phyloP scores from a whole-genome alignment of 2,888 invertebrate species.

The Choreutis nemorana region DNA sequence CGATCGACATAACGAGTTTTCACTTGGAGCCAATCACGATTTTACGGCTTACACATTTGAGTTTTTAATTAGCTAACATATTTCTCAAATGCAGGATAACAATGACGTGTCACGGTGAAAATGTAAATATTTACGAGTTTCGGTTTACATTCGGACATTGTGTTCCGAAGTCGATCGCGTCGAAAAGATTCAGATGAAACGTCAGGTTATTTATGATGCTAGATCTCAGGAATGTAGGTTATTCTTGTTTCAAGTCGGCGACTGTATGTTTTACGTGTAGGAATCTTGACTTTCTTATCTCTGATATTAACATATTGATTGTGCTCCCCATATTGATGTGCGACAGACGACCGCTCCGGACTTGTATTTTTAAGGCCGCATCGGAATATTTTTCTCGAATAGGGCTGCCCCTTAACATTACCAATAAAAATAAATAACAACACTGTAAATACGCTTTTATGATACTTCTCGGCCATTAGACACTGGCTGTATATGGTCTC shows the following conservation, averaged over 20 bases:
- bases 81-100: too few species aligned
- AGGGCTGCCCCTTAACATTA: slow-evolving; percentile 25
- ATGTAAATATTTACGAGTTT: too few species aligned
- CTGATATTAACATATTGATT: slow-evolving; percentile 61
- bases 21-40: slow-evolving; percentile 63
- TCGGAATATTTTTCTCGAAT: slow-evolving; percentile 27
- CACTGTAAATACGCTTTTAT: slow-evolving; percentile 37
- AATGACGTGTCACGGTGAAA: too few species aligned
- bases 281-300: slow-evolving; percentile 55
- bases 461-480: slow-evolving; percentile 26
- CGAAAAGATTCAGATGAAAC: slow-evolving; percentile 19
- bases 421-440: slow-evolving; percentile 34
- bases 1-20: slow-evolving; percentile 61
- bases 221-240: slow-evolving; percentile 45
- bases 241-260: slow-evolving; percentile 41
- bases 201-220: slow-evolving; percentile 43
- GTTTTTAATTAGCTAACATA: slow-evolving; percentile 48
- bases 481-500: slow-evolving; percentile 20
- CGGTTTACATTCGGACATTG: too few species aligned
- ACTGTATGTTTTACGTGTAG: slow-evolving; percentile 40
- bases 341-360: slow-evolving; percentile 27
- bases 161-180: too few species aligned
- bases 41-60: slow-evolving; percentile 47
- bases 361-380: slow-evolving; percentile 18
- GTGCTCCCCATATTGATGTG: slow-evolving; percentile 50